Base-by-base conservation (phyloP, 2,113 vertebrate species). In the Edolisoma coerulescens region DNA sequence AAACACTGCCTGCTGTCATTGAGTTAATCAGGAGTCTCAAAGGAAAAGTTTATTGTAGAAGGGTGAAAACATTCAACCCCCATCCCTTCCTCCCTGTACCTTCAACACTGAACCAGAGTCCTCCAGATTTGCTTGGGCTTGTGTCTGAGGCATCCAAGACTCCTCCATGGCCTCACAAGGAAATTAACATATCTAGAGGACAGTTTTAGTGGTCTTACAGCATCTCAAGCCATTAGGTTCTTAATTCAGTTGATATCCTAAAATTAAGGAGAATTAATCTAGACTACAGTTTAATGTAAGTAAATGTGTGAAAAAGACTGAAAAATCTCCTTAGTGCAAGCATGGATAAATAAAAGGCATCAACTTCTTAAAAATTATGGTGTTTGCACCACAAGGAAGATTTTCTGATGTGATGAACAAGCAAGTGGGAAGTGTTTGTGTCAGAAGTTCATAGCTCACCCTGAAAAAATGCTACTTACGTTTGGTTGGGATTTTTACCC, bases 61-160 rank as follows among this genome's bases (percentile, higher is more conserved):
- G 16, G 27, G 19, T 13, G 1, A 22, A 73, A 80, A 35, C 1
- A 1, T 7, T 14, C 23, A 33, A 15, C 3, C 2, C 4, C 9
- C 1, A 1, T 19, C 16, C 15, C 26, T 45, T 74, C 23, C 11
- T 74, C 13, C 12, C 30, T 47, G 3, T 35, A 47, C 50, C 12
- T 74, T 84, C 73, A 57, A 17, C 24, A 35, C 18, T 45, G 63
- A 70, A 41, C 23, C 13, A 17, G 65, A 35, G 54, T 35, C 47
- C 47, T 54, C 11, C 42, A 53, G 18, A 53, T 83, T 54, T 85
- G 13, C 35, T 54, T 79, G 35, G 41, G 7, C 33, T 59, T 68
- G 30, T 74, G 21, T 33, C n/a, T 81, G 42, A 61, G 26, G 22
- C 18, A 49, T 61, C 17, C 1, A 15, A 45, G 20, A 57, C 6